These are phyloP conservation scores for Diadophis punctatus DNA, from an alignment of 2,113 vertebrate species.

Conservation along the genomic window DNA sequence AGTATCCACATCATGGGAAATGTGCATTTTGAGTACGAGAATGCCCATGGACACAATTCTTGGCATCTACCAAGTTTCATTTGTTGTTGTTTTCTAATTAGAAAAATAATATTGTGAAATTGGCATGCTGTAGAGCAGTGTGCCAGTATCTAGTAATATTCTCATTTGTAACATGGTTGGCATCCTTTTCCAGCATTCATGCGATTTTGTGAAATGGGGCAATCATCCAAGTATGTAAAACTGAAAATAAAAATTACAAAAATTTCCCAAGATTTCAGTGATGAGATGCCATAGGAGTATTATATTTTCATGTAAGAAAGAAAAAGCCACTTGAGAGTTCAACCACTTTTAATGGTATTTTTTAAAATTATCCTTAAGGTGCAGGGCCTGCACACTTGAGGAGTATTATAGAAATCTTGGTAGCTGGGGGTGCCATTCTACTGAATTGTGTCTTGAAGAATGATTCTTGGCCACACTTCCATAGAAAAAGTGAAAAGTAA, in stretches of 20 bases:
- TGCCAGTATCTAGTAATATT: conserved; percentile 4
- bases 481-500: background rate
- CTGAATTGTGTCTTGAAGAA: background rate
- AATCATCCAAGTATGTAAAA: background rate
- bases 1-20: background rate
- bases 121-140: background rate
- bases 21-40: background rate
- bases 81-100: background rate
- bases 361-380: background rate
- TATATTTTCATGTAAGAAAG: background rate
- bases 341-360: background rate
- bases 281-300: background rate
- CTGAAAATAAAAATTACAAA: background rate
- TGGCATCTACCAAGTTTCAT: background rate
- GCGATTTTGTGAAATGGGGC: background rate
- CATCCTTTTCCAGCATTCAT: background rate
- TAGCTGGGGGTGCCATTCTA: background rate
- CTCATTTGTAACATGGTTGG: background rate
- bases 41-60: background rate
- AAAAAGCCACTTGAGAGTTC: background rate
- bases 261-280: background rate
- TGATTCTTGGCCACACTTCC: background rate
- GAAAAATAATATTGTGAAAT: background rate
- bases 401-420: background rate
- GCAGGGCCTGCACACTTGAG: background rate